Percentiles rank a stretch among this genome's conserved stretches.
These are phyloP conservation scores for Archips crataeganus DNA, from an alignment of 2,888 invertebrate species.

Conservation along the genomic window DNA sequence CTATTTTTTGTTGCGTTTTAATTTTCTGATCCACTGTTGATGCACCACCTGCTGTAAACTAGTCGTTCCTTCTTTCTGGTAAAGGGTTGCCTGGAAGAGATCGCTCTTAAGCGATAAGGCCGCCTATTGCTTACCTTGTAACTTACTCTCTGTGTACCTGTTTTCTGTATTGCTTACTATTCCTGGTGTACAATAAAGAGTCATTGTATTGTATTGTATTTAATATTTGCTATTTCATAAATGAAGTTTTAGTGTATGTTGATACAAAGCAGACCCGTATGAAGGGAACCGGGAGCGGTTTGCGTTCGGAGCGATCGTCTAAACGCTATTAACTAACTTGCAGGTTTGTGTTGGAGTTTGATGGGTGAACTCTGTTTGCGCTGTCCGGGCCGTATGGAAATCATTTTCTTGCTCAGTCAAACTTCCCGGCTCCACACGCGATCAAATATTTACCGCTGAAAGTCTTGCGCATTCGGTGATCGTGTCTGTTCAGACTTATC, in stretches of 20 bases:
- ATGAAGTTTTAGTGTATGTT: slow-evolving; percentile 50
- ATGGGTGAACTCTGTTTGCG: slow-evolving; percentile 78
- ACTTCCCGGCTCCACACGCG: slow-evolving; percentile 74
- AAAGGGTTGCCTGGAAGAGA: too few species aligned
- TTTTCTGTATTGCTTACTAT: too few species aligned
- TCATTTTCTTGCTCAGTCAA: slow-evolving; percentile 77
- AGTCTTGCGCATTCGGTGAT: slow-evolving; percentile 66
- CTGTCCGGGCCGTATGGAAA: slow-evolving; percentile 77
- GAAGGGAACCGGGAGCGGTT: slow-evolving; percentile 61
- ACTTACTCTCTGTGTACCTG: too few species aligned
- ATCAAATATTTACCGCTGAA: slow-evolving; percentile 77
- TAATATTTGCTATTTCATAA: slow-evolving; percentile 14
- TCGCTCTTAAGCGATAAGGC: too few species aligned
- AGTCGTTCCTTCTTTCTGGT: too few species aligned
- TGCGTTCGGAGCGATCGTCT: slow-evolving; percentile 65
- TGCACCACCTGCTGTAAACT: too few species aligned
- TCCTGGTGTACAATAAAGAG: too few species aligned
- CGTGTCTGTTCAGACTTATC: slow-evolving; percentile 66
- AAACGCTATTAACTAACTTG: slow-evolving; percentile 82
- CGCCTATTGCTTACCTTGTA: too few species aligned
- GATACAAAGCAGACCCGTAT: slow-evolving; percentile 60
- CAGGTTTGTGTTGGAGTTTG: slow-evolving; percentile 79
- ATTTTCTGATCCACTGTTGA: too few species aligned
- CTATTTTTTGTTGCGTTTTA: too few species aligned
- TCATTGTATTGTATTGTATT: too few species aligned